Conservation (phyloP, 1,140 invertebrate species). For the Rhagoletis zephyria region DNA sequence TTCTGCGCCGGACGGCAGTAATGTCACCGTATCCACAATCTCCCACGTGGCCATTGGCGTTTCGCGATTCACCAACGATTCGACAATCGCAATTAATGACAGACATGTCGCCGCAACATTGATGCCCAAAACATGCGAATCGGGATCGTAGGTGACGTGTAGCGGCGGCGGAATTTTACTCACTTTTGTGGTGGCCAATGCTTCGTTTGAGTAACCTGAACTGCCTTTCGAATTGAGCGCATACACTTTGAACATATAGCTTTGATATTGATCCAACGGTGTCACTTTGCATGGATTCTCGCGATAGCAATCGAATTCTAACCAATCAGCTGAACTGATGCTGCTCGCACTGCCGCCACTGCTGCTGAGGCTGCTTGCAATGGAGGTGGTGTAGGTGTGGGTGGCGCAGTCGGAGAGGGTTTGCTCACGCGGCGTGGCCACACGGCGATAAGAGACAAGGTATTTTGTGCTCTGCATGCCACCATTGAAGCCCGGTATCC, state of each 20-base stretch:
- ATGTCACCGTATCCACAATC: slow-evolving; percentile 80
- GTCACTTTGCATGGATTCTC: slow-evolving; percentile 91
- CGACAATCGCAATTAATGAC: slow-evolving; percentile 82
- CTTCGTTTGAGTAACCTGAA: slow-evolving; percentile 87
- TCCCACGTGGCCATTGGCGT: slow-evolving; percentile 79
- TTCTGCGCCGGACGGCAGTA: slow-evolving; percentile 79
- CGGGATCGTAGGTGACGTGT: slow-evolving; percentile 86
- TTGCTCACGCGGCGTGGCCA: slow-evolving; percentile 76
- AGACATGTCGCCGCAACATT: slow-evolving; percentile 84
- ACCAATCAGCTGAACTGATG: slow-evolving; percentile 77
- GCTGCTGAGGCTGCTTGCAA: slow-evolving; percentile 57
- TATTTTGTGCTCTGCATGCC: slow-evolving; percentile 88
- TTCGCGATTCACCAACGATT: slow-evolving; percentile 77
- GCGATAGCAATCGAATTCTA: slow-evolving; percentile 87
- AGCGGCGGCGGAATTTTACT: slow-evolving; percentile 87
- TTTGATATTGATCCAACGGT: slow-evolving; percentile 86
- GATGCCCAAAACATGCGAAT: slow-evolving; percentile 83
- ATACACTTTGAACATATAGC: slow-evolving; percentile 87
- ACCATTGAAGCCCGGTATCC: slow-evolving; percentile 91
- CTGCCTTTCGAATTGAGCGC: slow-evolving; percentile 88
- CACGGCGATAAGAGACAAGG: slow-evolving; percentile 83
- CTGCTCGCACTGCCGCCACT: slow-evolving; percentile 71
- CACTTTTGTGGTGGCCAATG: slow-evolving; percentile 84
- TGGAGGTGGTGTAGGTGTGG: slow-evolving; percentile 58
- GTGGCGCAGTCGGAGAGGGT: slow-evolving; percentile 78